Evolutionary conservation across 1,140 invertebrate species (phyloP), one percentile per base, ranked within the genome.

Genomic region (Harlomillsia oculata): DNA sequence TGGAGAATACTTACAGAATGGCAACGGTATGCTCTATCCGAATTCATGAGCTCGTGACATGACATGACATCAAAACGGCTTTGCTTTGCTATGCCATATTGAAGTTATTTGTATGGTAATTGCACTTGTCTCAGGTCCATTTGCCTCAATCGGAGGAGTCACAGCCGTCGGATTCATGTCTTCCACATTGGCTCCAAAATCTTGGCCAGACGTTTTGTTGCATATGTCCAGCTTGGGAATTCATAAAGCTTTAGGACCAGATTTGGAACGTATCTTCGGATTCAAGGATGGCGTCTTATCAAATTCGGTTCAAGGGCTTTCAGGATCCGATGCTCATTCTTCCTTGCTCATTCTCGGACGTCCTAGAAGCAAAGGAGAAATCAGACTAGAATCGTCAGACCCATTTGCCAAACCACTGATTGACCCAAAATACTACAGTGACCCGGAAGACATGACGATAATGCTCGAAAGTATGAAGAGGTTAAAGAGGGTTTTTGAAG

Each of bases 141-240:
- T 50, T 26, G 34, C 48, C 3, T 37, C 48, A 8, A 32, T 36
- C 6, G 36, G 32, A 1, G 48, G 32, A 25, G 39, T 50, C 16
- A 37, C 48, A 16, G 48, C 48, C 3, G 48, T 50, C 5, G 48
- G 32, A n/a, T 50, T 37, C 23, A 37, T 91, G 36, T 81, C 83
- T 0, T 90, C 88, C 0, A 89, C 89, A 69, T 90, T 89, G 67
- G 84, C 83, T 0, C 90, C 89, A 67, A 83, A 88, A 14, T 87
- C 90, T 66, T 91, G 86, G 85, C 88, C 88, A 0, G 89, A 93
- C 66, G 89, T 91, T 52, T 85, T 89, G 61, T 89, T 43, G 21
- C 39, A 39, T 1, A 44, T 60, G 43, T 13, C 28, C 14, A 41
- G 26, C 20, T 25, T 44, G 6, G 49, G 49, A 1, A 43, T 60